Conservation (phyloP, 2,888 invertebrate genomes). For the Ectobius pallidus region DNA sequence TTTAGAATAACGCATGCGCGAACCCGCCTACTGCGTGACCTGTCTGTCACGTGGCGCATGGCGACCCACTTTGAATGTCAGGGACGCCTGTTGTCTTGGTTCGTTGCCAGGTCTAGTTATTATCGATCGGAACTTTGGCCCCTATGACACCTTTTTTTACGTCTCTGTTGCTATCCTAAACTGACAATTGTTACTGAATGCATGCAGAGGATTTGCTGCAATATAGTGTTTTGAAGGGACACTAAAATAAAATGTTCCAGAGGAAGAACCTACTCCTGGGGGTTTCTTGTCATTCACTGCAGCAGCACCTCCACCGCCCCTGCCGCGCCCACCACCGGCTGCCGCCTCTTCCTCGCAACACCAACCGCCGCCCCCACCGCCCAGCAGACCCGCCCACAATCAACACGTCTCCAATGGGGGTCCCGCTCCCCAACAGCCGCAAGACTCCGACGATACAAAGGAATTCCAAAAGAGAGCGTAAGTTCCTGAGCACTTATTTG, state of each 20-base stretch:
- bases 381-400: conserved; percentile 50
- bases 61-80: conserved; percentile 30
- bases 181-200: too few relatives aligned
- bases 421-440: not conserved
- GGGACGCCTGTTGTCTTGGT: not conserved
- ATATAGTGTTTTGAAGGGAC: conserved; percentile 53
- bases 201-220: too few relatives aligned
- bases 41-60: conserved; percentile 17
- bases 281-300: conserved; percentile 37
- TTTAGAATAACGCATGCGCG: conserved; percentile 9
- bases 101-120: conserved; percentile 24
- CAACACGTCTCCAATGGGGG: conserved; percentile 56
- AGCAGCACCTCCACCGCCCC: conserved; percentile 49
- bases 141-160: conserved; percentile 11
- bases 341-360: conserved; percentile 51
- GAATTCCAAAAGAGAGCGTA: conserved; percentile 50
- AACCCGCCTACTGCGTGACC: conserved; percentile 19
- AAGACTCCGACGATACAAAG: conserved; percentile 19
- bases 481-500: not conserved
- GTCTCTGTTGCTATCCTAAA: too few relatives aligned
- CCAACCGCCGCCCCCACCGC: conserved; percentile 44
- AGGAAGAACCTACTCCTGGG: conserved; percentile 22
- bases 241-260: not conserved
- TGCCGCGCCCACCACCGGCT: conserved; percentile 52
- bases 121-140: conserved; percentile 18